Evolutionary conservation across 2,888 invertebrate species (phyloP), one percentile per base, ranked within the genome.

Genomic region (Candidula unifasciata): DNA sequence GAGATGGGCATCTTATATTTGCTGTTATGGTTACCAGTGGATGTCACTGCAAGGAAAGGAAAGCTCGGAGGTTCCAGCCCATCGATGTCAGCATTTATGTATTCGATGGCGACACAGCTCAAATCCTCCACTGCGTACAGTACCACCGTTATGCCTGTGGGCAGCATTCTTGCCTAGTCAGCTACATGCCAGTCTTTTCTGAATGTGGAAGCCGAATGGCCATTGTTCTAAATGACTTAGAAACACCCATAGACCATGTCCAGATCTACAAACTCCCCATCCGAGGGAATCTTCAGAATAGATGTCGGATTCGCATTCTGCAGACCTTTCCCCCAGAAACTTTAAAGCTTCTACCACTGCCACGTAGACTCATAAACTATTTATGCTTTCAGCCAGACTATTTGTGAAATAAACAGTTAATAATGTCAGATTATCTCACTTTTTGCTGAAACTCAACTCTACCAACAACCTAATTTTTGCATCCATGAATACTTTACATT

Each of bases 141-240:
- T 93, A 93, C 88, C 91, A 91, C 80, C 89, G 93, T 16, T 93
- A 91, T 87, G 91, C 92, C 8, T 93, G 93, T 82, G 91, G 91
- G 2, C 88, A 89, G 44, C 93, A 93, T 87, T 89, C 91, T 30
- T 93, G 93, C 82, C 92, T 93, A 3, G 88, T 92, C 83, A 93
- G 93, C 88, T 93, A 92, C 88, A 90, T 92, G 88, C 93, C 93
- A 0, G 87, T 93, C 27, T 92, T 93, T 86, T 93, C 93, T 0
- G 89, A 89, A 73, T 93, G 93, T 85, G 93, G 93, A 13, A 92
- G 90, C 76, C 89, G 93, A 21, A 93, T 93, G 92, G 93, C 93
- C 30, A 90, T 93, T 44, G 91, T 92, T 8, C 88, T 93, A 83
- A 93, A 93, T 87, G 90, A 91, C 82, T 87, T 89, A 82, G 92